Conservation (phyloP, 2,888 invertebrate species). For the Polyommatus icarus region DNA sequence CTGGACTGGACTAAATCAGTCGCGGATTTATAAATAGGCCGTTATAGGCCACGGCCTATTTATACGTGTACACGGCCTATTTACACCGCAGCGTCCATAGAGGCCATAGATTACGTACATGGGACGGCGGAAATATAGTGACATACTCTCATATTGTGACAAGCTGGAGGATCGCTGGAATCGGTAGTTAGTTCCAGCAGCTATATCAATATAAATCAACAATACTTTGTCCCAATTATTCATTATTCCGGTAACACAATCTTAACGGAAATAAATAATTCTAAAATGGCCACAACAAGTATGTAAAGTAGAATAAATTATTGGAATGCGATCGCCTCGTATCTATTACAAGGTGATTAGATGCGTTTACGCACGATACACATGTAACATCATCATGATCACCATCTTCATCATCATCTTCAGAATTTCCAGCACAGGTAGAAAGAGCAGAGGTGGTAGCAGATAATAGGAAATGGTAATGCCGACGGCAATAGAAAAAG, state of each 20-base stretch:
- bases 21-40: too few relatives aligned
- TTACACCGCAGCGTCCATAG: too few relatives aligned
- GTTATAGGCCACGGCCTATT: too few relatives aligned
- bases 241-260: not conserved
- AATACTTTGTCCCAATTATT: not conserved
- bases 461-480: too few relatives aligned
- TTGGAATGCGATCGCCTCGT: slow-evolving; percentile 13
- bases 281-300: not conserved
- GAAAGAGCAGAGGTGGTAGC: too few relatives aligned
- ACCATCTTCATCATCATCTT: not conserved
- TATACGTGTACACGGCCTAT: too few relatives aligned
- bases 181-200: not conserved
- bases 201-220: not conserved
- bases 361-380: slow-evolving; percentile 20
- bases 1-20: too few relatives aligned
- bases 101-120: too few relatives aligned
- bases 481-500: too few relatives aligned
- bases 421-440: too few relatives aligned
- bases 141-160: not conserved
- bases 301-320: slow-evolving; percentile 3
- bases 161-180: not conserved
- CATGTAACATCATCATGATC: not conserved
- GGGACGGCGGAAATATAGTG: too few relatives aligned
- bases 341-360: slow-evolving; percentile 29
- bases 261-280: not conserved